Evolutionary conservation across 2,888 invertebrate species (phyloP), one percentile per base, ranked within the genome.

Genomic region (Entomobrya proxima): DNA sequence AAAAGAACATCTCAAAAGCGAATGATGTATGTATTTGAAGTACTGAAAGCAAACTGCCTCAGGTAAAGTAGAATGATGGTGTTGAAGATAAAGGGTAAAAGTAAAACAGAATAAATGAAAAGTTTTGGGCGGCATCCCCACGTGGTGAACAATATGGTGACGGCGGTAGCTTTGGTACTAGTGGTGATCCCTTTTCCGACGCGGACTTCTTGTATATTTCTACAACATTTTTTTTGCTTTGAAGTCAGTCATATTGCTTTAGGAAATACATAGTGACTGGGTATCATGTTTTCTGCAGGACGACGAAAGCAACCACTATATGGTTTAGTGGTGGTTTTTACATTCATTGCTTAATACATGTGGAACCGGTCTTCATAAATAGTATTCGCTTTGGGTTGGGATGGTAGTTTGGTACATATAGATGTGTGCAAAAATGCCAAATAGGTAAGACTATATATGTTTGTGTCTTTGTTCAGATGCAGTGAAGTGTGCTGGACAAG

Each of bases 401-500:
- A n/a, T n/a, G n/a, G n/a, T n/a, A n/a, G n/a, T n/a, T n/a, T n/a
- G n/a, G 69, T 69, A 24, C 21, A 11, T 69, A 40, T 32, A 18
- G 1, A 69, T 44, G 18, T 1, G 24, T 72, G 47, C n/a, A 15
- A 40, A 11, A 2, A n/a, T 18, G 50, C 7, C 30, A 74, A 27
- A 72, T 40, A 72, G 11, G 11, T 13, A 55, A 21, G 24, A 18
- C 13, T 21, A 55, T 21, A 55, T 55, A 55, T n/a, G n/a, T n/a
- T n/a, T 72, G 27, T 52, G 27, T 76, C 79, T 52, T 67, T 79
- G 80, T 82, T 44, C 75, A 44, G 27, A 72, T 47, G 47, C 44
- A 61, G 61, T 82, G 61, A 75, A 74, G 81, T 58, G 30, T 61
- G 75, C 61, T 82, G 81, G 81, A 74, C 74, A 75, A 82, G 64